phyloP scores from a whole-genome alignment of 2,113 vertebrate genomes.

The Malurus cyaneus region DNA sequence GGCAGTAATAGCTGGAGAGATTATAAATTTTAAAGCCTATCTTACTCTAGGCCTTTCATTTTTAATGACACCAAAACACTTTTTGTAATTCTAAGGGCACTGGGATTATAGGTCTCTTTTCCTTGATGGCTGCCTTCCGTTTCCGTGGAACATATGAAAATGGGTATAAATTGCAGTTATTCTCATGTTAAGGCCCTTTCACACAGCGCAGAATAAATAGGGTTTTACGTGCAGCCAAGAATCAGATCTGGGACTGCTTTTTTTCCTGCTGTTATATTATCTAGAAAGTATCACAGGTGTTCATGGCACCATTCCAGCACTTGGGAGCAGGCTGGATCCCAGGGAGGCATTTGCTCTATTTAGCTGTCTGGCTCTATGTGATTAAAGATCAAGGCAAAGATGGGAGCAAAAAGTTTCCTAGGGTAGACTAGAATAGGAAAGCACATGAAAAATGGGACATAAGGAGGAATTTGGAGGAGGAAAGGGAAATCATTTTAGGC shows the following conservation, averaged over 20 bases:
- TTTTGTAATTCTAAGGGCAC: background rate
- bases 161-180: background rate
- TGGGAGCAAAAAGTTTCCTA: slow-evolving; percentile 12
- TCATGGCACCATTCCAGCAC: background rate
- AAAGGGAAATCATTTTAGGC: background rate
- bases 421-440: background rate
- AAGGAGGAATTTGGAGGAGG: background rate
- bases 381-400: slow-evolving; percentile 9
- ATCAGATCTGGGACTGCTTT: background rate
- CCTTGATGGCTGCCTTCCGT: background rate
- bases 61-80: background rate
- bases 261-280: slow-evolving; percentile 25
- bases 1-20: background rate
- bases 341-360: slow-evolving; percentile 17
- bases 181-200: background rate
- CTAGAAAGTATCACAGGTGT: slow-evolving; percentile 37
- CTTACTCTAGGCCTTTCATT: background rate
- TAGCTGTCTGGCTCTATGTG: background rate
- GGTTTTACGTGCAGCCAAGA: background rate
- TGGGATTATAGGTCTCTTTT: background rate
- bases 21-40: background rate
- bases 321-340: background rate
- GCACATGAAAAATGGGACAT: background rate
- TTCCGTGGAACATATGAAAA: background rate
- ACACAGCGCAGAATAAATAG: background rate